Evolutionary conservation across 2,888 invertebrate species (phyloP), one percentile per base, ranked within the genome.

Genomic region (Griposia aprilina): DNA sequence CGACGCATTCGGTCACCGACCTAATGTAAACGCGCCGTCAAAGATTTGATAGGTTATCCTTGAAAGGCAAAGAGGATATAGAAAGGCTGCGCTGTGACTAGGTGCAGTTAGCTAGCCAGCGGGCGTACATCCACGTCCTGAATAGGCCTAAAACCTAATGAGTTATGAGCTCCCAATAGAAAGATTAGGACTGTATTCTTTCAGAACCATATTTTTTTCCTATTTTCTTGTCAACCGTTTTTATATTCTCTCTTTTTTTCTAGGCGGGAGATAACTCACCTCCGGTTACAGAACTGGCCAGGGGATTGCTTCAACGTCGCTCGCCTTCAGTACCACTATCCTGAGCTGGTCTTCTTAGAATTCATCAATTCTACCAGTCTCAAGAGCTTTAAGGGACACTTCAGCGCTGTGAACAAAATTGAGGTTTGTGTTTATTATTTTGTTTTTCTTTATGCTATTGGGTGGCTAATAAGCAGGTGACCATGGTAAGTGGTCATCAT

Each of bases 221-320:
- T 10, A 10, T 55, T 55, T 67, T 23, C 7, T 30, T 50, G 10
- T 30, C 5, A 26, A 66, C 20, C 45, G 11, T 66, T 66, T 68
- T 15, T 30, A 52, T 30, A 30, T 15, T 30, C 13, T 73, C 7
- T 36, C 36, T 68, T 82, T 81, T 76, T 82, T 89, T 88, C 13
- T 89, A 96, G 96, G 73, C 81, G 85, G 45, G 91, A 94, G 45
- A 94, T 96, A 87, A 91, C 87, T 36, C 89, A 94, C 74, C 86
- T 97, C 17, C 90, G 88, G 69, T 70, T 97, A 41, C 80, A 92
- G 76, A 92, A 94, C 45, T 97, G 96, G 95, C 94, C 96, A 0
- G 96, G 95, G 1, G 86, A 91, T 45, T 97, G 96, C 85, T 88
- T 97, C 78, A 93, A 96, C 82, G 84, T 95, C 8, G 93, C 89